Percentiles rank a stretch among this genome's conserved stretches.
Conservation (phyloP, 2,888 invertebrate genomes). For the Camptogramma bilineatum region DNA sequence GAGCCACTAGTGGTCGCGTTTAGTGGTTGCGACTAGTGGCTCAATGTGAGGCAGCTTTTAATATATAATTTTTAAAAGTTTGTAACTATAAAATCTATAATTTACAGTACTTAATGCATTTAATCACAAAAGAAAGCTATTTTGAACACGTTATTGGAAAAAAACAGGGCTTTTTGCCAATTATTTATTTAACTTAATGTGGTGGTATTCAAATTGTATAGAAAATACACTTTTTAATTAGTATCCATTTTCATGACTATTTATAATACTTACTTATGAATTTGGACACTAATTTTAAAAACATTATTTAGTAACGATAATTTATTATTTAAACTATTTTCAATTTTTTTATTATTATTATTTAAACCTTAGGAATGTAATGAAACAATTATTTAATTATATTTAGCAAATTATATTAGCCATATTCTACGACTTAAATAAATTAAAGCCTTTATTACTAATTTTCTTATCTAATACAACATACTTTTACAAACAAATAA, state of each 20-base stretch:
- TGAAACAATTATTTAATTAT: slow-evolving; percentile 27
- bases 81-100: too few species aligned
- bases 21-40: too few species aligned
- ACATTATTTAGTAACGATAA: too few species aligned
- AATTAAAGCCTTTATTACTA: slow-evolving; percentile 72
- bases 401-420: slow-evolving; percentile 37
- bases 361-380: slow-evolving; percentile 3
- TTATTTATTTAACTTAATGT: too few species aligned
- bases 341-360: too few species aligned
- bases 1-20: too few species aligned
- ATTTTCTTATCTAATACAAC: slow-evolving; percentile 45
- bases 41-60: too few species aligned
- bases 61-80: too few species aligned
- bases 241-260: slow-evolving; percentile 59
- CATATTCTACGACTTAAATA: slow-evolving; percentile 68
- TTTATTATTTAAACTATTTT: neutral
- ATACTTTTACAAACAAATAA: slow-evolving; percentile 39
- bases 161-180: too few species aligned
- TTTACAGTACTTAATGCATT: too few species aligned
- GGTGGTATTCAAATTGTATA: neutral
- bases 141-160: too few species aligned
- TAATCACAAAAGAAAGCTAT: too few species aligned
- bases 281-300: slow-evolving; percentile 41
- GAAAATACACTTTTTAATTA: slow-evolving; percentile 3
- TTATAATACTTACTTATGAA: slow-evolving; percentile 52